Conservation (phyloP, 2,888 invertebrate genomes). For the Aphodius sticticus region DNA sequence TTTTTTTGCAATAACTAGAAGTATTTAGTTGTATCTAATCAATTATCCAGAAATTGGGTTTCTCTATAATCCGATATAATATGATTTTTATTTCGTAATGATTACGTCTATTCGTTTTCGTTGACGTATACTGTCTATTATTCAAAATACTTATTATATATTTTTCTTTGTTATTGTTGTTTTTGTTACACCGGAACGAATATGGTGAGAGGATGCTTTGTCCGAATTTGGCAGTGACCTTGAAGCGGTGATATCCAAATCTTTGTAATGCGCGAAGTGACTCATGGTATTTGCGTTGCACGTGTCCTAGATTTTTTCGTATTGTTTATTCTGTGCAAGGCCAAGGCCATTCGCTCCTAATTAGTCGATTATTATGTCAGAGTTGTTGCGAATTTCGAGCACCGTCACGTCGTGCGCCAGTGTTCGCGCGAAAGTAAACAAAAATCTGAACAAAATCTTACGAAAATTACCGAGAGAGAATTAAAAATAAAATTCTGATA, state of each 20-base stretch:
- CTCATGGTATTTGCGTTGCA: neutral
- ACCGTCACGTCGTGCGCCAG: neutral
- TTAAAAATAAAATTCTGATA: too few species aligned
- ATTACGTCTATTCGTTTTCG: too few species aligned
- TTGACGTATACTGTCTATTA: too few species aligned
- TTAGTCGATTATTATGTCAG: neutral
- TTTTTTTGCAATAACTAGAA: too few species aligned
- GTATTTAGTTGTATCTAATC: too few species aligned
- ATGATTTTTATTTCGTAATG: too few species aligned
- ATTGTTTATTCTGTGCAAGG: constrained; percentile 4
- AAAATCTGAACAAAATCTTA: neutral
- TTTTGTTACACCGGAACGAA: neutral
- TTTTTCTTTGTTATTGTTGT: neutral
- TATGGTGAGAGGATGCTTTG: neutral
- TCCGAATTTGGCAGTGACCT: neutral
- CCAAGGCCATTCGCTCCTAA: neutral
- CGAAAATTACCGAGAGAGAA: neutral
- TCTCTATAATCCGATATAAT: too few species aligned
- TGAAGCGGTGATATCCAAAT: neutral
- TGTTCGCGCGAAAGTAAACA: neutral
- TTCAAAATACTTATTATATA: neutral
- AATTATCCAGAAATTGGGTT: too few species aligned
- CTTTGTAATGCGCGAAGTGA: neutral
- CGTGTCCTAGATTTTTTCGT: neutral
- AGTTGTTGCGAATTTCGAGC: neutral